These are phyloP conservation scores for Callaeas wilsoni DNA, from an alignment of 2,113 vertebrate genomes.

Conservation along the genomic window DNA sequence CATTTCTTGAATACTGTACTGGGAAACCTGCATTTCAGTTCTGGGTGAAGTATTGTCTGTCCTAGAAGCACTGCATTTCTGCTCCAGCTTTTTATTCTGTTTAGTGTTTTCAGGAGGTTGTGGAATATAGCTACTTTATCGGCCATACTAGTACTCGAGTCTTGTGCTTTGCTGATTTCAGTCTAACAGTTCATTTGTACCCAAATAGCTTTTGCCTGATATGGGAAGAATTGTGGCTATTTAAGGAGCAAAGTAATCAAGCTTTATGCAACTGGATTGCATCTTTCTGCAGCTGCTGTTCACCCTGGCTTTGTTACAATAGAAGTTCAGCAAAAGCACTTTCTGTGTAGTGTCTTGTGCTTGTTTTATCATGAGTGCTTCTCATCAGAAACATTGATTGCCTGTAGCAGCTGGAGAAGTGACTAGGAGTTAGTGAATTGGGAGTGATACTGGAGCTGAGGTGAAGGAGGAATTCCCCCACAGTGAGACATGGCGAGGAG, in stretches of 20 bases:
- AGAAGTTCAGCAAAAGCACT: neutral
- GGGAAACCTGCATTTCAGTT: neutral
- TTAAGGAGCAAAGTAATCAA: neutral
- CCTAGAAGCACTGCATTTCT: neutral
- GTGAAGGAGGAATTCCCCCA: neutral
- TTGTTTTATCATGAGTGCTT: neutral
- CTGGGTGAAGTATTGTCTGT: neutral
- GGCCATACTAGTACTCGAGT: neutral
- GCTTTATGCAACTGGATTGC: neutral
- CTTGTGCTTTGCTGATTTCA: neutral
- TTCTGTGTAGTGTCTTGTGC: neutral
- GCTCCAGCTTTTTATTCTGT: neutral
- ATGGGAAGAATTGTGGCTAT: neutral
- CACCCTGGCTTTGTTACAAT: neutral
- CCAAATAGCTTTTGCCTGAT: neutral
- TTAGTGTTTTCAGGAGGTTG: neutral
- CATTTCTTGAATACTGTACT: neutral
- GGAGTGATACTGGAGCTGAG: neutral
- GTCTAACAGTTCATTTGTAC: neutral
- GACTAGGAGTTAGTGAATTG: neutral
- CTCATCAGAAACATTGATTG: neutral
- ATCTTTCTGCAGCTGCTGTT: neutral
- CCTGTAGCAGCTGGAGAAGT: neutral
- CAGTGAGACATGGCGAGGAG: neutral
- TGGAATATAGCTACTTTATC: neutral